phyloP scores from a whole-genome alignment of 2,113 vertebrate genomes.

The Tautogolabrus adspersus region DNA sequence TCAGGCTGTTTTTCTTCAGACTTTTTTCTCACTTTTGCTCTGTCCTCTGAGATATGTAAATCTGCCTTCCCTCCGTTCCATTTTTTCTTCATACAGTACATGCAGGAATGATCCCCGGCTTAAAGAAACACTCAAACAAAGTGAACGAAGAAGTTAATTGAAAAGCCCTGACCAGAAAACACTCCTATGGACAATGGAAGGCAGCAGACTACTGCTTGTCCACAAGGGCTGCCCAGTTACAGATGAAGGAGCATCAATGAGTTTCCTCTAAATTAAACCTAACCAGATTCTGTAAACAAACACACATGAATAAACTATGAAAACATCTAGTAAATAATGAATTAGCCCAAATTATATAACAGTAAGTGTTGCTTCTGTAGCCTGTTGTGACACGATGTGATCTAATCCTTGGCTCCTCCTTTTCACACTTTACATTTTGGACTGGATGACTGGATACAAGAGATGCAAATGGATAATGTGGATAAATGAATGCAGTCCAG shows the following conservation, averaged over 20 bases:
- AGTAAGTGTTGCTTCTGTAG: background rate
- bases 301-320: background rate
- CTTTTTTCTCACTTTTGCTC: constrained; percentile 10
- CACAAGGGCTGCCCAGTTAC: background rate
- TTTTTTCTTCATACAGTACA: constrained; percentile 19
- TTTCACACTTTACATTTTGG: background rate
- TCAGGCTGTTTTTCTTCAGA: constrained; percentile 13
- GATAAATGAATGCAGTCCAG: background rate
- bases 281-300: background rate
- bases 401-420: background rate
- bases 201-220: background rate
- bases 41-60: constrained; percentile 40
- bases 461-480: too few species aligned
- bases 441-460: too few species aligned
- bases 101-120: background rate
- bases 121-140: background rate
- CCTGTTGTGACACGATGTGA: constrained; percentile 2
- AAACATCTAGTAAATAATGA: background rate
- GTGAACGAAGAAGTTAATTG: background rate
- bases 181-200: background rate
- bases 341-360: background rate
- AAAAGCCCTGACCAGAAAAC: background rate
- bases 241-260: too few species aligned
- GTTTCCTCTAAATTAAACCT: background rate
- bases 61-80: constrained; percentile 11